phyloP scores from a whole-genome alignment of 2,888 invertebrate species.

The Megaustenia siamemsis region DNA sequence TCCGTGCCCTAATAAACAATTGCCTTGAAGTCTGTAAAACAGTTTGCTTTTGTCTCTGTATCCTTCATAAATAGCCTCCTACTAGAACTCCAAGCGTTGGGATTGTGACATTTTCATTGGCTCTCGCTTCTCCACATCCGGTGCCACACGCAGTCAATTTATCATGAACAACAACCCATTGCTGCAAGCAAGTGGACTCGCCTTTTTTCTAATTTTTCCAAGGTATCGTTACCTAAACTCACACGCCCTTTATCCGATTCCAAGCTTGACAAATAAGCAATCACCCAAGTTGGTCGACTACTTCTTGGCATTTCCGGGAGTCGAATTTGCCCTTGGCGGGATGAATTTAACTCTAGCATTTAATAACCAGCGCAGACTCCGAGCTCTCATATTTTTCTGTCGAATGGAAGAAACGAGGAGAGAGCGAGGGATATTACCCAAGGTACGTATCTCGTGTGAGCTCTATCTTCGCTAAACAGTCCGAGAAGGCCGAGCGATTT shows the following conservation, averaged over 20 bases:
- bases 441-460: constrained; percentile 23
- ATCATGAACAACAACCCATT: constrained; percentile 13
- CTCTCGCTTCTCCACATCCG: not conserved
- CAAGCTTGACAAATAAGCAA: not conserved
- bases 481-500: constrained; percentile 32
- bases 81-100: not conserved
- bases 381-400: not conserved
- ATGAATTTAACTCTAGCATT: not conserved
- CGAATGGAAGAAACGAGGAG: not conserved
- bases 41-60: constrained; percentile 1
- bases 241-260: not conserved
- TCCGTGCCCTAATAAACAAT: constrained; percentile 21
- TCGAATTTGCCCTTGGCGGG: not conserved
- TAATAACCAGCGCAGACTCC: not conserved
- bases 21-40: constrained; percentile 6
- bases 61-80: not conserved
- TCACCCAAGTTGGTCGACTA: constrained; percentile 1
- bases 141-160: not conserved
- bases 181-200: not conserved
- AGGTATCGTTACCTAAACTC: constrained; percentile 4
- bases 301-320: constrained; percentile 29
- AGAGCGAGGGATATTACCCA: constrained; percentile 5
- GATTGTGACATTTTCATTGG: constrained; percentile 11
- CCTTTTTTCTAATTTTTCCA: not conserved
- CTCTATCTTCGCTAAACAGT: constrained; percentile 40